Percentiles rank a stretch among this genome's conserved stretches.
Evolutionary conservation across 2,888 invertebrate genomes (phyloP).

Genomic region (Caenorhabditis becei): DNA sequence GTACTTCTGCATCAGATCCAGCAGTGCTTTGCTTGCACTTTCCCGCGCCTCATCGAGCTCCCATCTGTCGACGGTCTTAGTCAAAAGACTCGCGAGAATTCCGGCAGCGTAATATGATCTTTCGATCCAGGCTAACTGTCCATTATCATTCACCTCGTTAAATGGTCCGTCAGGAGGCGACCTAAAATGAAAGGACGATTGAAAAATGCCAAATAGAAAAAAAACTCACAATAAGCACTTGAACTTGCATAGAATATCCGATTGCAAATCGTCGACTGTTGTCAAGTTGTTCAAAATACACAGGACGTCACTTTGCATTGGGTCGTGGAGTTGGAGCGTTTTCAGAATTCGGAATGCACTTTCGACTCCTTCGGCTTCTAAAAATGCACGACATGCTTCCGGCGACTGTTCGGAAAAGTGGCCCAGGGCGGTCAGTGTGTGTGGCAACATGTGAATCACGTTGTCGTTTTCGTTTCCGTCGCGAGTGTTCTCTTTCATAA

Average conservation of each 20-base stretch:
- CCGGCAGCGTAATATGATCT: constrained; percentile 86
- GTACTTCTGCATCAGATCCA: constrained; percentile 84
- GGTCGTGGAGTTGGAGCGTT: constrained; percentile 84
- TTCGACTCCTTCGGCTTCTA: constrained; percentile 86
- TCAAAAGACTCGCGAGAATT: constrained; percentile 68
- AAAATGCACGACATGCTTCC: constrained; percentile 86
- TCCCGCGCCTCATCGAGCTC: constrained; percentile 19
- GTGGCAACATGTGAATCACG: constrained; percentile 87
- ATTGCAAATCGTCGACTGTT: constrained; percentile 86
- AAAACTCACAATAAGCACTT: constrained; percentile 55
- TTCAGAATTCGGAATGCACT: constrained; percentile 86
- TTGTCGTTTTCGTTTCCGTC: constrained; percentile 53
- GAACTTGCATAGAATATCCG: constrained; percentile 84
- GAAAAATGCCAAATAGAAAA: too few relatives aligned
- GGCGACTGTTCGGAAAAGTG: constrained; percentile 89
- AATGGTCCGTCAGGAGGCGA: constrained; percentile 66
- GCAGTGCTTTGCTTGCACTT: constrained; percentile 50
- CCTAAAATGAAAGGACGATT: too few relatives aligned
- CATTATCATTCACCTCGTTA: constrained; percentile 48
- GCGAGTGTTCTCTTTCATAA: constrained; percentile 38
- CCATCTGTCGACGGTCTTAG: constrained; percentile 16
- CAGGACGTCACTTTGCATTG: constrained; percentile 88
- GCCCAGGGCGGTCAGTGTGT: constrained; percentile 88
- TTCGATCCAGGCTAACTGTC: constrained; percentile 84
- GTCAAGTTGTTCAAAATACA: constrained; percentile 88